Evolutionary conservation across 2,797 vertebrate genomes (phyloP).

Genomic region (Mormyrus hasselquistii): DNA sequence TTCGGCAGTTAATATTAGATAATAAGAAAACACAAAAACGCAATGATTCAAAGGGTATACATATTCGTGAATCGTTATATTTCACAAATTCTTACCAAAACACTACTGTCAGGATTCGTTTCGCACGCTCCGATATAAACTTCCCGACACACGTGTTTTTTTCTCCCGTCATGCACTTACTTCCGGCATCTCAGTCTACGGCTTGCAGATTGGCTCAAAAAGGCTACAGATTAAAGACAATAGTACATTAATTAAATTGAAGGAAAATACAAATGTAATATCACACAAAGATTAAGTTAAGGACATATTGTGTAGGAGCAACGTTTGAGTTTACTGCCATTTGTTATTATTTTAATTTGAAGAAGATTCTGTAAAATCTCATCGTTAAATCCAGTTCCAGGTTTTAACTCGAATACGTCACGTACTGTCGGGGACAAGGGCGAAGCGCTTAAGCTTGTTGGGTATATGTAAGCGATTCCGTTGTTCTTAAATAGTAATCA

Average conservation of each 20-base stretch:
- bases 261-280: not conserved
- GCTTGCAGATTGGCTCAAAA: not conserved
- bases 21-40: not conserved
- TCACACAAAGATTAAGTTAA: not conserved
- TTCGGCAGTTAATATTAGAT: not conserved
- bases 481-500: not conserved
- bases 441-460: not conserved
- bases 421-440: not conserved
- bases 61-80: not conserved
- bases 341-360: not conserved
- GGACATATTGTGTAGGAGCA: not conserved
- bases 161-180: slow-evolving; percentile 48
- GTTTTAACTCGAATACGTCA: slow-evolving; percentile 33
- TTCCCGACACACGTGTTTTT: slow-evolving; percentile 44
- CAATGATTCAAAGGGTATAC: not conserved
- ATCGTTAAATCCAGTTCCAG: slow-evolving; percentile 21
- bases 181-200: slow-evolving; percentile 32
- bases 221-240: not conserved
- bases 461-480: not conserved
- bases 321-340: not conserved
- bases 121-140: not conserved
- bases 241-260: not conserved
- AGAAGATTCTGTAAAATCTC: not conserved
- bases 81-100: slow-evolving; percentile 8
- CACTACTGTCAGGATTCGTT: not conserved